Base-by-base conservation (phyloP, 2,888 invertebrate genomes). In the Ethmia dodecea region DNA sequence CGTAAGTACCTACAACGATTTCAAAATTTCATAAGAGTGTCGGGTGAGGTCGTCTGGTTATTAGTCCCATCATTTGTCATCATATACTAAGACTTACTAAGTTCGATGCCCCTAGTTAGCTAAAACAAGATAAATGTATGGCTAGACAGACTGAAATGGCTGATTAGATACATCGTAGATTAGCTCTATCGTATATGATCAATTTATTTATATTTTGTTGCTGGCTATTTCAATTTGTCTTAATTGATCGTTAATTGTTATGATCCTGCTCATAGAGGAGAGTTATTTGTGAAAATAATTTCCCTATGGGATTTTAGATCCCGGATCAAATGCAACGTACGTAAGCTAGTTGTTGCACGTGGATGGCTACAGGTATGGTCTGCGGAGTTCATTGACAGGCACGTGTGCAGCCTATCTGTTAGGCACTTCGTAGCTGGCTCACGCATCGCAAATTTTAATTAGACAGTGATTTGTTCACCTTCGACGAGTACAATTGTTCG, bases 371-470 rank as follows among this genome's bases (percentile, higher is more conserved):
- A 13, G 33, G 63, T 62, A 68, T 72, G 64, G 70, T 64, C 60
- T 63, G 61, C 67, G 70, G 70, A 79, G 84, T 84, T 84, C 84
- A 83, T 81, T 86, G 84, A 83, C 84, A 79, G 81, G 74, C 77
- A 79, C 83, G 83, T 81, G 81, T 78, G 77, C 71, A 76, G 77
- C 72, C 71, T 79, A 72, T 73, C 70, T 71, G 64, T 68, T 75
- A 78, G 72, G 71, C 61, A 72, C 63, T 74, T 63, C 63, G 66
- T 69, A 74, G 69, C 71, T 75, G 69, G 63, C 73, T 79, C 75
- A 81, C 80, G 83, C 80, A 81, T 60, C 64, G 73, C 75, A 78
- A 83, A 83, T 83, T 80, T 79, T 79, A 84, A 83, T 81, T 81
- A 79, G 72, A 65, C 65, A 67, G 74, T 74, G 76, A 79, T 81